Evolutionary conservation across 2,888 invertebrate genomes (phyloP), one percentile per base, ranked within the genome.

Genomic region (Sarcophaga carnaria): DNA sequence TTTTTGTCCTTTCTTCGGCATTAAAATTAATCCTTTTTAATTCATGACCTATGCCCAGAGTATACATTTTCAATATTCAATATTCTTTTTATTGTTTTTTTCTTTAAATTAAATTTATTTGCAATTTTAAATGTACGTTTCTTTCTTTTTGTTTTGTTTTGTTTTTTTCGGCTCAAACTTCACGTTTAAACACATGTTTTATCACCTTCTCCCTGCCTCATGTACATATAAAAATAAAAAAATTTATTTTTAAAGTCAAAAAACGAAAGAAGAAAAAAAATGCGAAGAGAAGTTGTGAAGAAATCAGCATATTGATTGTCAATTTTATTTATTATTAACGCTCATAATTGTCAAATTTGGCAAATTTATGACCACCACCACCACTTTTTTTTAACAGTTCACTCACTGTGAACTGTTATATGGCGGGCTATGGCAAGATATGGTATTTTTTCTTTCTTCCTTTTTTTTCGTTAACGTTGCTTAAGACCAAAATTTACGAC

Each of bases 281-380:
- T 60, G 69, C 1, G 1, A 22, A 17, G 27, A 49, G 71, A 83
- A 8, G 64, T 78, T 81, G 47, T 45, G 71, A 83, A 8, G 64
- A 81, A 84, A 84, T 84, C 81, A 79, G 22, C 84, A 87, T 87
- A 92, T 92, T 92, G 92, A 91, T 93, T 92, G 92, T 92, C 92
- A 91, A 92, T 92, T 92, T 92, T 91, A 91, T 91, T 91, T 92
- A 92, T 92, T 93, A 92, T 92, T 93, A 92, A 92, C 90, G 91
- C 91, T 92, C 92, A 92, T 92, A 93, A 92, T 92, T 92, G 92
- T 92, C 92, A 92, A 92, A 93, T 93, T 93, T 92, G 91, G 82
- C 91, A 91, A 92, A 92, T 92, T 92, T 92, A 92, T 92, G 72
- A 60, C 77, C 72, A 78, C 67, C 81, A 81, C 78, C 84, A 87